Percentiles rank a stretch among this genome's conserved stretches.
phyloP scores from a whole-genome alignment of 1,140 invertebrate genomes.

The Adoxophyes honmai region DNA sequence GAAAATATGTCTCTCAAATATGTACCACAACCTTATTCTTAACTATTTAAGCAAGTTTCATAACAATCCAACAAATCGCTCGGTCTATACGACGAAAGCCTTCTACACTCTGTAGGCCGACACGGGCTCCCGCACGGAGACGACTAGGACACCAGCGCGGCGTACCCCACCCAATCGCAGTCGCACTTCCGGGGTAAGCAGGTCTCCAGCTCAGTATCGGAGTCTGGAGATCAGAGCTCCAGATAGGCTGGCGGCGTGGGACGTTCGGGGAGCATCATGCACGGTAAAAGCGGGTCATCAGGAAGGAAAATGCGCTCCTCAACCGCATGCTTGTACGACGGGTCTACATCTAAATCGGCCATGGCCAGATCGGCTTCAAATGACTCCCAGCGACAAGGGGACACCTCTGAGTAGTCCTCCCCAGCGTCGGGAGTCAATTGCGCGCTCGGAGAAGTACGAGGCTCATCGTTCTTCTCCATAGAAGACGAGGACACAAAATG shows the following conservation, averaged over 20 bases:
- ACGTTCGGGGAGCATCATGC: conserved; percentile 52
- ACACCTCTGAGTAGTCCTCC: conserved; percentile 67
- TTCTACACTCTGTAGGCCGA: conserved; percentile 22
- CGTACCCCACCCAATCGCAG: conserved; percentile 24
- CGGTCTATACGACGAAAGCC: conserved; percentile 44
- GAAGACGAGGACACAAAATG: conserved; percentile 78
- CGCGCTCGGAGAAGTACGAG: conserved; percentile 77
- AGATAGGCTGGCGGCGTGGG: conserved; percentile 65
- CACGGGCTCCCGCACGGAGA: conserved; percentile 26
- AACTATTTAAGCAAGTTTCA: conserved; percentile 54
- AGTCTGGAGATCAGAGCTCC: conserved; percentile 71
- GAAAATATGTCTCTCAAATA: conserved; percentile 71
- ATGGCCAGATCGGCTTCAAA: conserved; percentile 74
- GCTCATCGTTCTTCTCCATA: conserved; percentile 64
- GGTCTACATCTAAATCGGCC: conserved; percentile 71
- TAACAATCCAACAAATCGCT: conserved; percentile 58
- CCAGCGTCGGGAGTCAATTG: conserved; percentile 77
- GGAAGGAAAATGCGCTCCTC: conserved; percentile 79
- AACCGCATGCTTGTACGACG: conserved; percentile 77
- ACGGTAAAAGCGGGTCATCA: conserved; percentile 58
- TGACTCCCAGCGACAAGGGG: conserved; percentile 73
- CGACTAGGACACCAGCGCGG: conserved; percentile 30
- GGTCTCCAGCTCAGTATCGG: conserved; percentile 64
- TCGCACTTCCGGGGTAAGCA: conserved; percentile 44
- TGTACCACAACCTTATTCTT: conserved; percentile 71